Percentiles rank a stretch among this genome's conserved stretches.
These are phyloP conservation scores for Steatocranus sp. DNA, from an alignment of 2,797 vertebrate species.

Conservation along the genomic window DNA sequence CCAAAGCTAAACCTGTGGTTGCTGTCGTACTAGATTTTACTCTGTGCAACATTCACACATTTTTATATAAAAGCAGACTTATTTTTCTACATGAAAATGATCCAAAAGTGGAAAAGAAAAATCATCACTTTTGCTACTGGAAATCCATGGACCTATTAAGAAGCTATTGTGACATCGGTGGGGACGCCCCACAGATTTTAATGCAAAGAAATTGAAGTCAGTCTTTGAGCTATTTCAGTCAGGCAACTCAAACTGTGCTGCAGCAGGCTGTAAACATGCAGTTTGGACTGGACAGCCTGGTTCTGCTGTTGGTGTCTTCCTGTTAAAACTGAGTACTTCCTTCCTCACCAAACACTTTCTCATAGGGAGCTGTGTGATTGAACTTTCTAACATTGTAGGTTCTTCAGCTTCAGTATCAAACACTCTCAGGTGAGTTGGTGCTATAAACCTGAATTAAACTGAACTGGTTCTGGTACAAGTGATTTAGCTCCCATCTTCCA, in stretches of 20 bases:
- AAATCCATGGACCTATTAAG: background rate
- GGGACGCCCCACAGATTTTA: background rate
- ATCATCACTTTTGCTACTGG: background rate
- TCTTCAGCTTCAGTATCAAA: background rate
- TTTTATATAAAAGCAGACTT: background rate
- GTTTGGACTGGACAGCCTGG: background rate
- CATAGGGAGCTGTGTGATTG: fast-evolving
- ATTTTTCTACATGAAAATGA: background rate
- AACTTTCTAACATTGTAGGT: background rate
- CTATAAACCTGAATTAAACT: background rate
- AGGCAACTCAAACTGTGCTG: background rate
- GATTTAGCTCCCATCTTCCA: background rate
- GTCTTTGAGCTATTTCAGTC: background rate
- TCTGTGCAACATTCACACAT: background rate
- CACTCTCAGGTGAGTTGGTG: background rate
- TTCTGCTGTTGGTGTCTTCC: background rate
- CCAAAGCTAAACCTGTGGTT: background rate
- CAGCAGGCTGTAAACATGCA: background rate
- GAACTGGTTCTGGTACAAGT: background rate
- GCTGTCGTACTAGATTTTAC: background rate
- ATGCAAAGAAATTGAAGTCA: background rate
- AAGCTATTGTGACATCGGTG: background rate
- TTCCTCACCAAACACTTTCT: background rate
- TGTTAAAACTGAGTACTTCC: background rate
- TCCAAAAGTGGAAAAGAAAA: fast-evolving